Conservation (phyloP, 2,888 invertebrate species). For the Drosophila kokeensis region DNA sequence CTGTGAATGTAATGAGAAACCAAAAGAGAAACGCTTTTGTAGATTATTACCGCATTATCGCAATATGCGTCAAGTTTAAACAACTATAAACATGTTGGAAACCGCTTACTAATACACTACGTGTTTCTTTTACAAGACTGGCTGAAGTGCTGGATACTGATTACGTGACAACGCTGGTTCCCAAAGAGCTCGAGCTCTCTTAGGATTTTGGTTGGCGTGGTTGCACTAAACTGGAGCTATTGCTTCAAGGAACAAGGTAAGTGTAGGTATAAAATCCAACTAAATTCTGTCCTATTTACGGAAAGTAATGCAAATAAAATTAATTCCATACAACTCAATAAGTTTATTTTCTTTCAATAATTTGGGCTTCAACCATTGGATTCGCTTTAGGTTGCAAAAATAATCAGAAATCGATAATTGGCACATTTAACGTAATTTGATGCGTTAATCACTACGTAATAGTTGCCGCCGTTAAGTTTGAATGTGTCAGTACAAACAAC, state of each 20-base stretch:
- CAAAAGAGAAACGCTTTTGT: slow-evolving; percentile 37
- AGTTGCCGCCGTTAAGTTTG: neutral
- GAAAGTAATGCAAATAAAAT: slow-evolving; percentile 28
- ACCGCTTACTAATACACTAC: slow-evolving; percentile 69
- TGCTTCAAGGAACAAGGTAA: slow-evolving; percentile 50
- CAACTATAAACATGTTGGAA: slow-evolving; percentile 28
- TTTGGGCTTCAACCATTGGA: neutral
- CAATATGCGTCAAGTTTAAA: slow-evolving; percentile 40
- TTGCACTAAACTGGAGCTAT: slow-evolving; percentile 31
- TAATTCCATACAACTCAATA: neutral
- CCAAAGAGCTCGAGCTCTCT: slow-evolving; percentile 42
- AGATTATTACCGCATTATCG: slow-evolving; percentile 26
- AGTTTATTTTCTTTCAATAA: neutral
- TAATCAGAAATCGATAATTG: neutral
- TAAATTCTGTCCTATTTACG: neutral
- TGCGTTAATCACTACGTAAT: neutral
- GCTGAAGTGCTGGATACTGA: slow-evolving; percentile 64
- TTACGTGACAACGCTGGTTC: slow-evolving; percentile 34
- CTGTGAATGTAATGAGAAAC: slow-evolving; percentile 5
- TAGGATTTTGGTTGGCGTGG: slow-evolving; percentile 40
- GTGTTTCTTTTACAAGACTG: slow-evolving; percentile 80
- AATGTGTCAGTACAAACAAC: neutral
- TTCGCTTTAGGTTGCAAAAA: neutral
- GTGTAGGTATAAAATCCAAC: slow-evolving; percentile 46
- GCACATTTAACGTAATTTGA: neutral